phyloP scores from a whole-genome alignment of 1,140 invertebrate species.

The Thaumetopoea pityocampa region DNA sequence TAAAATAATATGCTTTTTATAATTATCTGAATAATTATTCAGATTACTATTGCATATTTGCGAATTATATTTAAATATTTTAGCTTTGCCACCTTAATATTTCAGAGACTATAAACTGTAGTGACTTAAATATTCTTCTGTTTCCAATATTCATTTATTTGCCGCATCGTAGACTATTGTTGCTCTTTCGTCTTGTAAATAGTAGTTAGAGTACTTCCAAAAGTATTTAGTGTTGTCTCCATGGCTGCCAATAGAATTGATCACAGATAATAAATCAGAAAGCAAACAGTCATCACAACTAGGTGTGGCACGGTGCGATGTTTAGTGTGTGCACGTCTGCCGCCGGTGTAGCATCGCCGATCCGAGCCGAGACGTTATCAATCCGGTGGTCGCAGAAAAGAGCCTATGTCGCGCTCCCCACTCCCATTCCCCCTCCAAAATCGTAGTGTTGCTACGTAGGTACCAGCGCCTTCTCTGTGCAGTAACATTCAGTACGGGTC shows the following conservation, averaged over 20 bases:
- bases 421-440: slow-evolving; percentile 23
- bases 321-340: slow-evolving; percentile 42
- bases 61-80: no score
- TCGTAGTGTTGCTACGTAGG: slow-evolving; percentile 48
- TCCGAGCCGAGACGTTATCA: slow-evolving; percentile 6
- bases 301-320: slow-evolving; percentile 58
- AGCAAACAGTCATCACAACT: slow-evolving; percentile 69
- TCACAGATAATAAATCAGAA: slow-evolving; percentile 60
- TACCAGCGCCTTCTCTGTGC: slow-evolving; percentile 29
- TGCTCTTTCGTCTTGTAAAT: not conserved
- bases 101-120: no score
- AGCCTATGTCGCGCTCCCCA: slow-evolving; percentile 49
- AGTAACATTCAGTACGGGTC: slow-evolving; percentile 29
- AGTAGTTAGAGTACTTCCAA: not conserved
- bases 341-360: slow-evolving; percentile 4
- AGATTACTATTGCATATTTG: no score
- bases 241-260: slow-evolving; percentile 25
- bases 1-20: no score
- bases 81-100: no score
- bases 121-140: no score
- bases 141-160: not conserved
- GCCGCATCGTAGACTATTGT: not conserved
- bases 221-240: slow-evolving; percentile 46
- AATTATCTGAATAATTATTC: no score
- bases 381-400: slow-evolving; percentile 58